Percentiles rank a stretch among this genome's conserved stretches.
phyloP scores from a whole-genome alignment of 1,140 invertebrate genomes.

The Drosophila busckii region DNA sequence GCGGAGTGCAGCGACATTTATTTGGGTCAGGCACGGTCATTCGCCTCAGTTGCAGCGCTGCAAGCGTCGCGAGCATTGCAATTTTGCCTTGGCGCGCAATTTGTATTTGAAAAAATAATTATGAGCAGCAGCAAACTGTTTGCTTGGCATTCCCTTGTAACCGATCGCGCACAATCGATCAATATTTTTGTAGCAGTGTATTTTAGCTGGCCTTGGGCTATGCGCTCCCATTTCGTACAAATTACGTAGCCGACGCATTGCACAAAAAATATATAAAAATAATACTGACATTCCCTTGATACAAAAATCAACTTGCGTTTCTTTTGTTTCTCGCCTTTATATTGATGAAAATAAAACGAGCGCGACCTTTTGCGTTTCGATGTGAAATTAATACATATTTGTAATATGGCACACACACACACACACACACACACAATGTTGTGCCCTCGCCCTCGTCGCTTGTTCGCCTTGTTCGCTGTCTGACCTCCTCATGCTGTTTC shows the following conservation, averaged over 20 bases:
- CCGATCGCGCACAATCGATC: not conserved
- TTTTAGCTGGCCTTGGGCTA: not conserved
- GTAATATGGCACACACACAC: constrained; percentile 70
- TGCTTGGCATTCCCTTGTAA: constrained; percentile 30
- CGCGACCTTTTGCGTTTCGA: constrained; percentile 53
- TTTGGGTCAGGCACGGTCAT: constrained; percentile 80
- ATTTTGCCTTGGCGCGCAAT: constrained; percentile 62
- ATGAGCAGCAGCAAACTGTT: constrained; percentile 25
- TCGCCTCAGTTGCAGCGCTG: constrained; percentile 65
- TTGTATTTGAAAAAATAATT: constrained; percentile 70
- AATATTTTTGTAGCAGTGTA: constrained; percentile 3
- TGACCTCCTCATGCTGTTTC: constrained; percentile 45
- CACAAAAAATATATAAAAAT: constrained; percentile 2
- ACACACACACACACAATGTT: constrained; percentile 14
- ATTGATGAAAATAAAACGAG: constrained; percentile 53
- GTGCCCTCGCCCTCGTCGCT: constrained; percentile 4
- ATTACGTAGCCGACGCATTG: not conserved
- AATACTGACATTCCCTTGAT: constrained; percentile 1
- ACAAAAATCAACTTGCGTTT: constrained; percentile 8
- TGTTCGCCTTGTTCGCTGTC: constrained; percentile 22
- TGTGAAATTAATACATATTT: constrained; percentile 62
- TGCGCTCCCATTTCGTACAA: not conserved
- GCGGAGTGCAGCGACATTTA: constrained; percentile 79
- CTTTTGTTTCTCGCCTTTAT: constrained; percentile 4
- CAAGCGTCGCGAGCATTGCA: constrained; percentile 22